These are phyloP conservation scores for Cheilosia grossa DNA, from an alignment of 2,888 invertebrate species.

Conservation along the genomic window DNA sequence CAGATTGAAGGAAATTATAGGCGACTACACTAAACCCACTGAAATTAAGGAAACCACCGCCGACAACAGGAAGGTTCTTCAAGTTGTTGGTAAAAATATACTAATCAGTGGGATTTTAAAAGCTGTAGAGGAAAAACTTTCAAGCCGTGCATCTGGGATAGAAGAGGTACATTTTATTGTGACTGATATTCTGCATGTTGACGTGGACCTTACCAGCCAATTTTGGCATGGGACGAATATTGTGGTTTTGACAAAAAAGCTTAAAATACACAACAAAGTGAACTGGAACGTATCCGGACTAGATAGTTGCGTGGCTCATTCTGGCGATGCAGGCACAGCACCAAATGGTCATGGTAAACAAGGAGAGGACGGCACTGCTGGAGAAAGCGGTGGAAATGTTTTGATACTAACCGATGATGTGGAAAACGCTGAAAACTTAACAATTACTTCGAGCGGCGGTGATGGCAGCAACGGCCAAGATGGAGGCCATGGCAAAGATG, in stretches of 20 bases:
- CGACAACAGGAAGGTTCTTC: not conserved
- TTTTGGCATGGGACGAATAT: conserved; percentile 56
- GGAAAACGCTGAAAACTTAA: conserved; percentile 72
- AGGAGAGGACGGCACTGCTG: conserved; percentile 76
- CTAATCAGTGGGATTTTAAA: not conserved
- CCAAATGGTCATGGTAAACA: conserved; percentile 71
- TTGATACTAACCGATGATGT: conserved; percentile 71
- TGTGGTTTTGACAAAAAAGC: conserved; percentile 66
- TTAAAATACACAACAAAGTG: conserved; percentile 70
- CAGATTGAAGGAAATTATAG: not conserved
- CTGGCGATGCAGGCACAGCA: conserved; percentile 61
- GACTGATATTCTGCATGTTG: not conserved
- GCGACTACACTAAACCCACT: conserved; percentile 1
- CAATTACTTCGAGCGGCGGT: conserved; percentile 77
- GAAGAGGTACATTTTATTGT: not conserved
- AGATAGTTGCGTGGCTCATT: conserved; percentile 39
- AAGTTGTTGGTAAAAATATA: conserved; percentile 1
- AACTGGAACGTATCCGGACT: conserved; percentile 77
- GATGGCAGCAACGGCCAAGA: conserved; percentile 77
- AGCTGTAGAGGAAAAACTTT: not conserved
- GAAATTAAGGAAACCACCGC: not conserved
- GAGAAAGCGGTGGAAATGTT: conserved; percentile 78
- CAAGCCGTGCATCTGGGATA: not conserved
- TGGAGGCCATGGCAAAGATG: conserved; percentile 78
- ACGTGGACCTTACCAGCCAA: not conserved